Base-by-base conservation (phyloP, 2,113 vertebrate genomes). In the Dromaius novaehollandiae region DNA sequence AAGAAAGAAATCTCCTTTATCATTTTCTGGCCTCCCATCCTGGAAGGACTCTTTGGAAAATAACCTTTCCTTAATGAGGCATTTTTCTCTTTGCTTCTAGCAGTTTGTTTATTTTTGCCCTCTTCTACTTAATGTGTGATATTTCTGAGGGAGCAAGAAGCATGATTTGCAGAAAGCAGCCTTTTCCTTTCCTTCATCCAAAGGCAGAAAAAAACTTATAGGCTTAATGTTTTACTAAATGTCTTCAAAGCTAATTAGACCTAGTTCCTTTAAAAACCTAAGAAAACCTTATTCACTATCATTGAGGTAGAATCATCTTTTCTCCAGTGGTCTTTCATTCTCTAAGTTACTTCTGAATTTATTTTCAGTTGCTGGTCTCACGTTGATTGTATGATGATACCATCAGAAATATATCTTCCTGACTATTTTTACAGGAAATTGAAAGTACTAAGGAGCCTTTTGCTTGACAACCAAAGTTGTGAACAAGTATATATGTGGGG, bases 11-110 rank as follows among this genome's bases (percentile, higher is more conserved):
- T 4, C 8, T 93, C 18, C 34, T 88, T 95, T 93, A 85, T 91
- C 34, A 74, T 82, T 95, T 95, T 44, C 51, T 95, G 92, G 75
- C 51, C 60, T 93, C n/a, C 53, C 9, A 68, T 71, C 73, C 90
- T 56, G 32, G 44, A 92, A 63, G 13, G 63, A 79, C 20, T 63
- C 77, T 66, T 80, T 79, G 60, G 73, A 82, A 96, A 97, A 89
- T 68, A 95, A 90, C 15, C 34, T 91, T 61, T 84, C 58, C 68
- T 92, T 96, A 95, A 88, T 14, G 9, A 74, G 40, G 42, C 53
- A 22, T 76, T 90, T 81, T 82, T 76, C 7, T 42, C 17, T 50
- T 82, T 84, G 48, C 63, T 95, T 64, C 77, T 78, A 82, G 53
- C 36, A 76, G 38, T 50, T 91, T 78, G 3, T 44, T 34, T 56